Base-by-base conservation (phyloP, 2,113 vertebrate species). In the Anseranas semipalmata region DNA sequence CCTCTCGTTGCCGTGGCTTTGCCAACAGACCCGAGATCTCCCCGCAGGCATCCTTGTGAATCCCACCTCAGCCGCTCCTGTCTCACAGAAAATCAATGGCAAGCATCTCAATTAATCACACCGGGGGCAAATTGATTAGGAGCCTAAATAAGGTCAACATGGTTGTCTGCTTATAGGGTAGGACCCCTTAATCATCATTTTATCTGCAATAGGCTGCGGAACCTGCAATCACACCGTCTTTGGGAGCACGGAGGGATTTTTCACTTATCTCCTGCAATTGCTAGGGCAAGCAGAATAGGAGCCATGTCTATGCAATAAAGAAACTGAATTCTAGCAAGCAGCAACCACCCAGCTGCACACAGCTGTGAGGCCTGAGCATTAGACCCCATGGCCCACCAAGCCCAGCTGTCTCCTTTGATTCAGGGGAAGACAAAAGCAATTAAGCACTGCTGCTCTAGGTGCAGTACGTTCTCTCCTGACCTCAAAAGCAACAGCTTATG, bases 131-230 rank as follows among this genome's bases (percentile, higher is more conserved):
- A 98, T 98, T 98, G 98, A 98, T 98, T 95, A 97, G 95, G 87
- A 96, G 96, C 98, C 98, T 98, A 98, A 98, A 98, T 98, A 98
- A 98, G 98, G 98, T 98, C 98, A 98, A 98, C 97, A 97, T 97
- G 98, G 96, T 97, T 98, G 97, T 98, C 98, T 98, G 97, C 98
- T 98, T 98, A 97, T 97, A 98, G 98, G 98, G 96, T 97, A 98
- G 96, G 98, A 98, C 98, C 98, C 98, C 97, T 98, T 98, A 97
- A 98, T 98, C 98, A 98, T 98, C 97, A 94, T 98, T 98, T 98
- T 97, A 97, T 96, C 97, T 96, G 95, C 97, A 96, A 93, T 48
- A 95, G 97, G 93, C 84, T 89, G 93, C n/a, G 8, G 93, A 89
- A 82, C 62, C 56, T 1, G 41, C 92, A 98, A 94, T 97, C 89